A percentile compares a stretch with the other conserved stretches of the same genome.
phyloP scores from a whole-genome alignment of 1,140 invertebrate genomes.

The Calephelis nemesis region DNA sequence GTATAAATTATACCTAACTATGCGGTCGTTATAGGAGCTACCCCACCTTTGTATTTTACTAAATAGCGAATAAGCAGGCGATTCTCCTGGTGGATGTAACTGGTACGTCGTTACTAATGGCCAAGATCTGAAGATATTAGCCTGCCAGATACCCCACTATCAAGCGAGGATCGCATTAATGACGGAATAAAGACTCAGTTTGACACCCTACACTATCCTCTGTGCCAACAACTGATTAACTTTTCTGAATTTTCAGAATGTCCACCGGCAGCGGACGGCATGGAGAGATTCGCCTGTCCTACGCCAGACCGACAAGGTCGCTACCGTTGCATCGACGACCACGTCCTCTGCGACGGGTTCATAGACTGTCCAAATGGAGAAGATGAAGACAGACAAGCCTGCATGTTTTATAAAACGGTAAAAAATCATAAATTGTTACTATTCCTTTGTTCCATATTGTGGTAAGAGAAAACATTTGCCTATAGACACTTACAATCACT shows the following conservation, averaged over 20 bases:
- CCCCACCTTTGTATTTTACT: too few species aligned
- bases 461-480: too few species aligned
- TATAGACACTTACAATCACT: too few species aligned
- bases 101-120: too few species aligned
- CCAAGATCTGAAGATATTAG: too few species aligned
- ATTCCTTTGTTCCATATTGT: constrained; percentile 55
- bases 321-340: constrained; percentile 97
- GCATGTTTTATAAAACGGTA: constrained; percentile 99
- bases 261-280: constrained; percentile 93
- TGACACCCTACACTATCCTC: not conserved
- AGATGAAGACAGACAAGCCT: constrained; percentile 95
- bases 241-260: constrained; percentile 85
- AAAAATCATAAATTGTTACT: constrained; percentile 28
- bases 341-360: constrained; percentile 96
- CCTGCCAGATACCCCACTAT: too few species aligned
- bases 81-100: too few species aligned
- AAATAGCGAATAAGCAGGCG: too few species aligned
- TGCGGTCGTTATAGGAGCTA: too few species aligned
- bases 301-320: constrained; percentile 93
- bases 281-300: constrained; percentile 96
- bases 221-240: not conserved
- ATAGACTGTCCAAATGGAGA: constrained; percentile 95
- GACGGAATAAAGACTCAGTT: too few species aligned
- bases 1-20: too few species aligned
- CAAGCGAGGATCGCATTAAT: too few species aligned